Base-by-base conservation (phyloP, 2,888 invertebrate species). In the Argyra leucocephala region DNA sequence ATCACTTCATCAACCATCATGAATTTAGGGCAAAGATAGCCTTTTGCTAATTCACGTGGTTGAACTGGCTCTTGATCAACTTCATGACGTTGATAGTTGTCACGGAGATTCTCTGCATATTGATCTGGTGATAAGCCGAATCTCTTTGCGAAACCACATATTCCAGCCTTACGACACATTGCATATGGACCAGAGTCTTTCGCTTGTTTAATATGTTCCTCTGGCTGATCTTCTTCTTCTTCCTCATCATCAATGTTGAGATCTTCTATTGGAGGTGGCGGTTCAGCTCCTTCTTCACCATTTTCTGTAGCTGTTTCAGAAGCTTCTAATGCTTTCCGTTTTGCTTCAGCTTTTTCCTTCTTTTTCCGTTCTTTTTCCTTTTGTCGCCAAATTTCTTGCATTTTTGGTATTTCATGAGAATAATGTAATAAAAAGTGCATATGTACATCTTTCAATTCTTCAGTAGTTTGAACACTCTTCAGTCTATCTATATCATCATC, bases 111-210 rank as follows among this genome's bases (percentile, higher is more conserved):
- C 81, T 97, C 96, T 0, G 95, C 96, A 78, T 95, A 96, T 79
- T 97, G 90, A 76, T 95, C 93, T 0, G 98, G 94, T 0, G 89
- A 87, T 64, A 99, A 81, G 68, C 98, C 98, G 79, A 97, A 98
- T 75, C 89, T 89, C 76, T 90, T 91, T 3, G 93, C 93, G 61
- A 97, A 83, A 0, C 88, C 87, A 84, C 88, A 88, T 15, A 96
- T 84, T 24, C 93, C 93, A 3, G 92, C 91, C 76, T 88, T 89
- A 64, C 88, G 83, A 73, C 96, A 96, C 70, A 96, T 85, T 57
- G 89, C 86, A 75, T 97, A 97, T 1, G 93, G 90, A 2, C 96
- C 95, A 60, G 90, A 90, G 67, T 94, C 83, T 63, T 88, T 87
- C 0, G 95, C 93, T 73, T 93, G 91, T 76, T 95, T 96, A 26